Evolutionary conservation across 2,797 vertebrate genomes (phyloP), one percentile per base, ranked within the genome.

Genomic region (Silurus aristotelis): DNA sequence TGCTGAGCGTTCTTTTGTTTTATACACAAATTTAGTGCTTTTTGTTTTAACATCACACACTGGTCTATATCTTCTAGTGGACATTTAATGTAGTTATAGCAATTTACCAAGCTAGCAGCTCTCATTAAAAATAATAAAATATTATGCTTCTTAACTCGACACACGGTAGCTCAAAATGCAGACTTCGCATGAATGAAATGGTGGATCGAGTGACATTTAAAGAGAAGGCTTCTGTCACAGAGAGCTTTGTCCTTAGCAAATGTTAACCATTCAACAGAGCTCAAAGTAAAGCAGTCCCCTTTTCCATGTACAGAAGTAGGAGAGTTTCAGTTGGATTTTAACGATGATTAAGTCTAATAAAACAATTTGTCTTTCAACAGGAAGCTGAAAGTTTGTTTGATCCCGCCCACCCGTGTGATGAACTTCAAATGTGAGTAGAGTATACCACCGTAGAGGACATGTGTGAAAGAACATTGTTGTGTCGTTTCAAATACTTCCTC

Each of bases 391-490:
- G 61, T 61, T 84, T 75, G 82, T 68, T 84, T 82, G 83, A 67
- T 31, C 55, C 15, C 60, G 63, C 38, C 38, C 63, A 86, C 70
- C 67, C 55, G 76, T 79, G 86, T 84, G 77, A 90, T 90, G 87
- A 84, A n/a, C 56, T 70, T 71, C 83, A 89, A 83, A 90, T 90
- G 89, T 90, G 82, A 87, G 87, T 88, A 52, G 10, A 46, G 71
- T 75, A 13, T 27, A 48, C 27, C 77, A 77, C 43, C 55, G 17
- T 19, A 82, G 2, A 8, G 31, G 75, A 17, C 60, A 63, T 86
- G 27, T 85, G 27, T 76, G 8, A 38, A 14, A 76, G 48, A 20
- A 12, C 38, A 9, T 43, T 80, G 71, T 55, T 67, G 63, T 81
- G 60, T 72, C n/a, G 10, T 27, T 31, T 60, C n/a, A 76, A n/a